Base-by-base conservation (phyloP, 2,888 invertebrate species). In the Serripes groenlandicus region DNA sequence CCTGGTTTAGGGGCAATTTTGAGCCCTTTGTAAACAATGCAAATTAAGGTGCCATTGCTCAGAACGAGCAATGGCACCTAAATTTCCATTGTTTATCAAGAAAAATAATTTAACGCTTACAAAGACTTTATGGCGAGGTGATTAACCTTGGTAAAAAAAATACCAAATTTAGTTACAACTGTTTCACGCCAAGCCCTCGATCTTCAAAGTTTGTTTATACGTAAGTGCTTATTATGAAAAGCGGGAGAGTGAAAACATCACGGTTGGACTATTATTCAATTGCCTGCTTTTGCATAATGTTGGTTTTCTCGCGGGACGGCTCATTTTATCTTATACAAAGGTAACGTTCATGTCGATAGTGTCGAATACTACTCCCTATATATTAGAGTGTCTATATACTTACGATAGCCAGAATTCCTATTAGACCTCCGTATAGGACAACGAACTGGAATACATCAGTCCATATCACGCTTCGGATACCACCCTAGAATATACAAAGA, bases 401-500 rank as follows among this genome's bases (percentile, higher is more conserved):
- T 72, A 90, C 90, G 72, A 84, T 78, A 32, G 89, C 75, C 0
- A 91, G 58, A 21, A 90, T 86, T 11, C 81, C 82, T 4, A 89
- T 62, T 0, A 91, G 60, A 0, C 91, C 91, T 23, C 77, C 85
- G 28, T 89, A 78, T 77, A 91, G 78, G 26, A 91, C 78, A 18
- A 86, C 62, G 42, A 86, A 86, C 80, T 91, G 91, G 64, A 90
- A 90, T 9, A 85, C 88, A 70, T 90, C 90, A 21, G 90, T 88
- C 90, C 90, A 90, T 23, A 90, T 85, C 18, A 91, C 91, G 15
- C 89, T 90, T 71, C 88, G 89, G 66, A 91, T 90, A 9, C 91
- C 91, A 15, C 91, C 91, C 88, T 90, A 70, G 58, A 83, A 85
- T 2, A 58, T 2, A 58, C n/a, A n/a, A n/a, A n/a, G n/a, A n/a